Conservation (phyloP, 1,140 invertebrate species). For the Odontomachus brunneus region DNA sequence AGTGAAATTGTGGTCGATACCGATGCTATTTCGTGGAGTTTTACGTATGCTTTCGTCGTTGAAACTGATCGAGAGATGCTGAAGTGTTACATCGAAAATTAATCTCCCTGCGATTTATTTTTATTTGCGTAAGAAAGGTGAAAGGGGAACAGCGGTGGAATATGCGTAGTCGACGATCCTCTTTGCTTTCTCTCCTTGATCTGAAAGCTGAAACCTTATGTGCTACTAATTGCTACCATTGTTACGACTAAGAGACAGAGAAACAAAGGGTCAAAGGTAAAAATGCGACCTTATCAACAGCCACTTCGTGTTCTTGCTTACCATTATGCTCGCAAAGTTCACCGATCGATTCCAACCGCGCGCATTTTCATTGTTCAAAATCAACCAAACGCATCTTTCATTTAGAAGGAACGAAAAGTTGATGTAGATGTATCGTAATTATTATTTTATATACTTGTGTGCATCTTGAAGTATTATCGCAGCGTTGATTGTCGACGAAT, state of each 20-base stretch:
- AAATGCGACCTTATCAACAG: background rate
- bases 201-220: constrained; percentile 69
- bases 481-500: too few relatives aligned
- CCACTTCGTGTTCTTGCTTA: background rate
- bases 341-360: background rate
- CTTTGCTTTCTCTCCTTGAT: constrained; percentile 29
- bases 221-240: constrained; percentile 73
- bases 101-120: constrained; percentile 55
- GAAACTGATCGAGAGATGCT: constrained; percentile 40
- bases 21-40: background rate
- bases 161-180: constrained; percentile 54
- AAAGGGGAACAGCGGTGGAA: constrained; percentile 57
- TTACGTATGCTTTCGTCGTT: background rate
- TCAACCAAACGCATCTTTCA: background rate
- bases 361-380: background rate
- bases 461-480: too few relatives aligned
- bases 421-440: background rate
- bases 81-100: constrained; percentile 32
- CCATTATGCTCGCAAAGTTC: background rate
- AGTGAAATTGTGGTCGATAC: constrained; percentile 5
- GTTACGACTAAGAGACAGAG: constrained; percentile 57
- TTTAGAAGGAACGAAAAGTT: background rate
- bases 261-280: constrained; percentile 10
- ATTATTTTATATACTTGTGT: too few relatives aligned
- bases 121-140: constrained; percentile 23